phyloP scores from a whole-genome alignment of 2,797 vertebrate genomes.

The Rhabdomys pumilio region DNA sequence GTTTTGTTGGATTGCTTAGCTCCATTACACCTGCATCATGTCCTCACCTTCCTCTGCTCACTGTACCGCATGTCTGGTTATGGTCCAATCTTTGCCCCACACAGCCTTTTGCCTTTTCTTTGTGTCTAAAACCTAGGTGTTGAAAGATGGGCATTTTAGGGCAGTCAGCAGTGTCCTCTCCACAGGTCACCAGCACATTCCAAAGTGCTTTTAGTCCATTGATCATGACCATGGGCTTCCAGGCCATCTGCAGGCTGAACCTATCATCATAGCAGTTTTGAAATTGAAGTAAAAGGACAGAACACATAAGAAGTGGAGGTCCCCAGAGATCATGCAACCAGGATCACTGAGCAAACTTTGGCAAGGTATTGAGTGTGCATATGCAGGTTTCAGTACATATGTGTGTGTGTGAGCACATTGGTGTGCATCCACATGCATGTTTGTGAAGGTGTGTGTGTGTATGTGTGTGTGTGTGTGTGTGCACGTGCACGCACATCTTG shows the following conservation, averaged over 20 bases:
- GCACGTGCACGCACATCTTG: too few species aligned
- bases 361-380: too few species aligned
- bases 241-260: constrained; percentile 84
- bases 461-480: not conserved
- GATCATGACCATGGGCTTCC: constrained; percentile 82
- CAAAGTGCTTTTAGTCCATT: constrained; percentile 80
- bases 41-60: too few species aligned
- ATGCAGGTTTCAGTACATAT: too few species aligned
- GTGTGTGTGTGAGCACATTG: not conserved
- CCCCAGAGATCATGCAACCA: not conserved
- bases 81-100: too few species aligned
- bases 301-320: accelerated
- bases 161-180: constrained; percentile 86
- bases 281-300: constrained; percentile 67
- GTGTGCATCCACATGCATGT: too few species aligned
- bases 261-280: constrained; percentile 82
- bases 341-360: not conserved
- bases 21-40: too few species aligned
- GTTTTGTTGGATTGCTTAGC: too few species aligned
- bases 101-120: too few species aligned
- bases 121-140: too few species aligned
- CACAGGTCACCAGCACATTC: constrained; percentile 82
- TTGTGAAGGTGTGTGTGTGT: too few species aligned
- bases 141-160: not conserved
- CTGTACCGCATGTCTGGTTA: too few species aligned